Evolutionary conservation across 2,113 vertebrate genomes (phyloP).

Genomic region (Rostratula benghalensis): DNA sequence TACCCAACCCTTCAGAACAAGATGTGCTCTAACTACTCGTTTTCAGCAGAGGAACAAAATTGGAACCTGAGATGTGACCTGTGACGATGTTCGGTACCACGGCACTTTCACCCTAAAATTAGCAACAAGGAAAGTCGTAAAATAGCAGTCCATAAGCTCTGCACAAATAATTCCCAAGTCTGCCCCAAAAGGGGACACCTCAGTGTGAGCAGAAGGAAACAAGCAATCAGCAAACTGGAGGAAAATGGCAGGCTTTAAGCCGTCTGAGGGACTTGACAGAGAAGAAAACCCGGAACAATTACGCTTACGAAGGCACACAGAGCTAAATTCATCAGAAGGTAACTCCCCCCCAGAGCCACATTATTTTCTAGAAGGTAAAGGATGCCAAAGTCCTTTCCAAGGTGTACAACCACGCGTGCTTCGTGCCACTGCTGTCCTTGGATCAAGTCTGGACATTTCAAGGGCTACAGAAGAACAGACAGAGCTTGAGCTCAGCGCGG

Average conservation of each 20-base stretch:
- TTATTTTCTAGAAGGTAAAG: not conserved
- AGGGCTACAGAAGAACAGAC: constrained; percentile 14
- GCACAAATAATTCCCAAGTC: not conserved
- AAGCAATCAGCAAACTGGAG: not conserved
- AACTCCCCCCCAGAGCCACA: not conserved
- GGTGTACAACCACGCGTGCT: not conserved
- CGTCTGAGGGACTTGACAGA: too few species aligned
- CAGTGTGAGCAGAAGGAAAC: not conserved
- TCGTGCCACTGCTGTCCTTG: not conserved
- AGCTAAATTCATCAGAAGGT: not conserved
- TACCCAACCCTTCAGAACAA: not conserved
- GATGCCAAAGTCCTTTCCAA: not conserved
- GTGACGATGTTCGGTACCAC: not conserved
- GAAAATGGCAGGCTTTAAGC: not conserved
- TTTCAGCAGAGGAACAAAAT: not conserved
- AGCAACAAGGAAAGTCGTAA: not conserved
- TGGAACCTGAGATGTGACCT: not conserved
- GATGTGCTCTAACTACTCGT: not conserved
- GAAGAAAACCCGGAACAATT: not conserved
- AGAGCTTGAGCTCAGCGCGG: not conserved
- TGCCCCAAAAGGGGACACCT: not conserved
- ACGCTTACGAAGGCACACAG: not conserved
- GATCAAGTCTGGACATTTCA: not conserved
- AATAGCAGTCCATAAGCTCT: not conserved
- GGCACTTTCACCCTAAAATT: not conserved